Base-by-base conservation (phyloP, 2,888 invertebrate species). In the Ophion ventricosus region DNA sequence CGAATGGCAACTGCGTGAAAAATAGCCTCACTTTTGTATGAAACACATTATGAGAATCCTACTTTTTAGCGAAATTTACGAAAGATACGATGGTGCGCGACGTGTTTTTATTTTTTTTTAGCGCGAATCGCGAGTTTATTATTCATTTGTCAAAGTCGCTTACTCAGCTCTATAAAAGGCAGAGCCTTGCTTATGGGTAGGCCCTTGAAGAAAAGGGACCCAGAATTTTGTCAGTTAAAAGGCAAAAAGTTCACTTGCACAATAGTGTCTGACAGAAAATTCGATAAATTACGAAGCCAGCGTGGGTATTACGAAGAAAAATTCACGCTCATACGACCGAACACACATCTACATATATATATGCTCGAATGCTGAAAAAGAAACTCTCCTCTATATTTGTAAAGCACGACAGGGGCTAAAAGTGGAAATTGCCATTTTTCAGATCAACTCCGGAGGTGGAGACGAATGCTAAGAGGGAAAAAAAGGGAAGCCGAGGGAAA, bases 361-460 rank as follows among this genome's bases (percentile, higher is more conserved):
- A 10, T 57, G 26, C 14, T 57, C 23, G 49, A 56, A 20, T 43
- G 49, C n/a, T 57, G 23, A 73, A 72, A 75, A 80, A 66, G 25
- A 78, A 80, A 63, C 10, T 59, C 26, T 25, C 23, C 26, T 67
- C 43, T 80, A 74, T 67, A 66, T 83, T 83, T 74, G 73, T 70
- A 69, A 70, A 83, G 69, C 23, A 35, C 29, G 82, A 59, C 72
- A 66, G 72, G 59, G 59, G 72, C 63, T 84, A 72, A 84, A 80
- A 72, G 66, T 67, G 67, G 72, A 76, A 82, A 82, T 82, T 80
- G 72, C 82, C 76, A 76, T 84, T 82, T 84, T 84, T 84, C 84
- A 84, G 84, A 82, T 84, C 43, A 74, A 64, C 57, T 35, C 43
- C 61, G 35, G 59, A 64, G 64, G 54, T 63, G 74, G 72, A 79